Percentiles rank a stretch among this genome's conserved stretches.
Evolutionary conservation across 2,113 vertebrate species (phyloP).

Genomic region (Cyprinodon tularosa): DNA sequence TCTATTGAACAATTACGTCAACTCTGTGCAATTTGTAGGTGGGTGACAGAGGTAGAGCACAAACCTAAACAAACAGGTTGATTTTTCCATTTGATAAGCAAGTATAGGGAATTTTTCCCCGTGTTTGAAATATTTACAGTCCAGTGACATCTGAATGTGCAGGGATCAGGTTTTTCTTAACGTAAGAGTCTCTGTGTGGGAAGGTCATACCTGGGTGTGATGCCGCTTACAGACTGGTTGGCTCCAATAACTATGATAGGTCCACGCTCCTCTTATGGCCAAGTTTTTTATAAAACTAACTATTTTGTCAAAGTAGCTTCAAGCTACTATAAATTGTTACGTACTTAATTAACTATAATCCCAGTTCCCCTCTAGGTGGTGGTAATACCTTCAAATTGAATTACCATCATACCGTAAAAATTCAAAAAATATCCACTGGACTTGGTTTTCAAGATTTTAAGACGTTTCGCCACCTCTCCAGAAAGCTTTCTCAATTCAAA

Average conservation of each 20-base stretch:
- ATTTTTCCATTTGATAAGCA: constrained; percentile 75
- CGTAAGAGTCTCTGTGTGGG: constrained; percentile 25
- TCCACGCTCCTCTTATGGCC: background rate
- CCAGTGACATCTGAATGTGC: constrained; percentile 49
- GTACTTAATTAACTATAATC: no score
- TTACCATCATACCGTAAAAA: no score
- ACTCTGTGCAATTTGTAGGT: constrained; percentile 20
- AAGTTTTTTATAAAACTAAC: background rate
- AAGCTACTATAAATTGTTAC: no score
- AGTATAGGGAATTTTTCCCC: constrained; percentile 47
- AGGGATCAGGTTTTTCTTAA: constrained; percentile 64
- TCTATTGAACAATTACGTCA: constrained; percentile 15
- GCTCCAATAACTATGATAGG: background rate
- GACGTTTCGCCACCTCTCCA: no score
- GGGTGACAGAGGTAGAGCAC: constrained; percentile 32
- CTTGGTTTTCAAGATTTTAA: no score
- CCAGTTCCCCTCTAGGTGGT: no score
- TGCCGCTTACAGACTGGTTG: constrained; percentile 27
- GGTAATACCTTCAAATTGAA: no score
- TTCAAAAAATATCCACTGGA: no score
- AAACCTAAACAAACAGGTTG: constrained; percentile 73
- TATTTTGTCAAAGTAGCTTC: no score
- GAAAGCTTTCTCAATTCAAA: no score
- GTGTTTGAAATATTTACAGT: constrained; percentile 69
- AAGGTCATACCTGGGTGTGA: constrained; percentile 60